These are phyloP conservation scores for Phycodurus eques DNA, from an alignment of 2,113 vertebrate genomes.

Conservation along the genomic window DNA sequence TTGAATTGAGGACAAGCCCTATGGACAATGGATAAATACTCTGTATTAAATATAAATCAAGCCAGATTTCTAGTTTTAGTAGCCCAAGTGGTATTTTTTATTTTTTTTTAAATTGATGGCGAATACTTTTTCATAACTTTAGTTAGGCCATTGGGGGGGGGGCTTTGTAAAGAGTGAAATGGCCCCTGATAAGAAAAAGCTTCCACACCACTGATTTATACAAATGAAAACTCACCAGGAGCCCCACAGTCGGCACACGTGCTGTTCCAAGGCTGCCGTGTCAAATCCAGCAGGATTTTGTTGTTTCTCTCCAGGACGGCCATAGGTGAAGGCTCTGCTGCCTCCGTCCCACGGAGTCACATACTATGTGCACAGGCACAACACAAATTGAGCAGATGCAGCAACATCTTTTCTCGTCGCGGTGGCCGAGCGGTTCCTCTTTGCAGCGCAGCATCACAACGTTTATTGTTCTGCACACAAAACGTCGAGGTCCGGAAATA, in stretches of 20 bases:
- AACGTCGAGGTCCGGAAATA: constrained; percentile 56
- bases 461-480: constrained; percentile 65
- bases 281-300: constrained; percentile 77
- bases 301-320: constrained; percentile 78
- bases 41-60: background rate
- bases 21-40: no score
- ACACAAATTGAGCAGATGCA: constrained; percentile 25
- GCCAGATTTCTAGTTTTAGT: background rate
- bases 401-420: constrained; percentile 25
- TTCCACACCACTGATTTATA: background rate
- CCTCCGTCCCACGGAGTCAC: constrained; percentile 17
- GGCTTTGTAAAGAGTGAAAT: background rate
- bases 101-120: background rate
- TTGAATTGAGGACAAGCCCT: no score
- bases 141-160: background rate
- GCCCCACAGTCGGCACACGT: constrained; percentile 82
- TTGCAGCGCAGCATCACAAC: constrained; percentile 40
- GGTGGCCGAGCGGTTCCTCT: constrained; percentile 55
- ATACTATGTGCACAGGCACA: background rate
- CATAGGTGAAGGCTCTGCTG: constrained; percentile 45
- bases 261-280: constrained; percentile 71
- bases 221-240: constrained; percentile 68
- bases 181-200: background rate
- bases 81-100: background rate
- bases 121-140: background rate